Percentiles rank a stretch among this genome's conserved stretches.
Evolutionary conservation across 2,797 vertebrate genomes (phyloP).

Genomic region (Hippopotamyrus pictus): DNA sequence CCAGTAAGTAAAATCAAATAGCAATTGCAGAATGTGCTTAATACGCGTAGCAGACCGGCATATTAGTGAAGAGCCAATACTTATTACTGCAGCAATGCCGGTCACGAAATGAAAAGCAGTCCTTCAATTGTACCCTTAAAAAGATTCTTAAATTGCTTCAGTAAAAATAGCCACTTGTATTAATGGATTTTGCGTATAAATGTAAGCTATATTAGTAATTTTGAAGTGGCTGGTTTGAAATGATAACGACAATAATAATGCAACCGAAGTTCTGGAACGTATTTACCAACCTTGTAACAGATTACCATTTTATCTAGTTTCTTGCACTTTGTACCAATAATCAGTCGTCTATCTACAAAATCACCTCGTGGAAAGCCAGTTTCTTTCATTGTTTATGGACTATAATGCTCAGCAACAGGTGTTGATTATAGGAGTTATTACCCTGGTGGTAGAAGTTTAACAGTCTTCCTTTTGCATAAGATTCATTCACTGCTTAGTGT

Average conservation of each 20-base stretch:
- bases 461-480: not conserved
- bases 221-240: not conserved
- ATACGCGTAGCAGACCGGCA: not conserved
- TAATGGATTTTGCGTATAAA: not conserved
- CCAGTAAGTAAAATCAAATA: not conserved
- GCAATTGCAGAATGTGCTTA: not conserved
- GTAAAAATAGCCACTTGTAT: not conserved
- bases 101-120: not conserved
- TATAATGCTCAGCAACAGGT: not conserved
- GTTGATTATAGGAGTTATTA: not conserved
- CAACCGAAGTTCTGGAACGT: not conserved
- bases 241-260: not conserved
- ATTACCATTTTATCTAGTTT: not conserved
- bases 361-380: not conserved
- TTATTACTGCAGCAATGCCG: not conserved
- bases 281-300: not conserved
- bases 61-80: not conserved
- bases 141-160: not conserved
- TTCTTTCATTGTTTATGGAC: not conserved
- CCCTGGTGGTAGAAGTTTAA: not conserved
- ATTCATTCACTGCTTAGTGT: not conserved
- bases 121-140: not conserved
- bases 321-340: not conserved
- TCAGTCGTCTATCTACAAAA: not conserved
- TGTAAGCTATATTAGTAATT: not conserved